phyloP scores from a whole-genome alignment of 2,888 invertebrate species.

The Nomada fabriciana region DNA sequence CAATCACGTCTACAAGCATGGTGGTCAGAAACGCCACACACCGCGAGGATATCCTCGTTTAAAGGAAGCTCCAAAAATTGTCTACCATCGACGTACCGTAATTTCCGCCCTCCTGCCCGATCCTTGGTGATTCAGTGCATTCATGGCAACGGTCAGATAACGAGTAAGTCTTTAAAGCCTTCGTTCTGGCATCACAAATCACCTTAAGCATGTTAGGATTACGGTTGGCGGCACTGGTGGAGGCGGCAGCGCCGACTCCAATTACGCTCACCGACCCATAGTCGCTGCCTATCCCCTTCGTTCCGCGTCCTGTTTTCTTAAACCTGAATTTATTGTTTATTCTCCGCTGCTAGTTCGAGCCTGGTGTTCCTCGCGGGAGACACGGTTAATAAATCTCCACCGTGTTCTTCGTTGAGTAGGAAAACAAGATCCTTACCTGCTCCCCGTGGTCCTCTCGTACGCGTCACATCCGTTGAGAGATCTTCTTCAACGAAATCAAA shows the following conservation, averaged over 20 bases:
- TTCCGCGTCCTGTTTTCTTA: conserved; percentile 68
- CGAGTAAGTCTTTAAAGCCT: conserved; percentile 71
- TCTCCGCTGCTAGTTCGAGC: conserved; percentile 52
- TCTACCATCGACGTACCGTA: conserved; percentile 39
- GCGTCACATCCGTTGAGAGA: conserved; percentile 58
- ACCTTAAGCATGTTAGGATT: conserved; percentile 75
- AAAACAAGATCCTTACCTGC: conserved; percentile 59
- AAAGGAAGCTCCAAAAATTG: conserved; percentile 37
- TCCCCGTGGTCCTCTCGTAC: conserved; percentile 12
- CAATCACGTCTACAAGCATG: conserved; percentile 7
- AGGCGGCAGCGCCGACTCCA: conserved; percentile 58
- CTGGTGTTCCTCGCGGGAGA: conserved; percentile 67
- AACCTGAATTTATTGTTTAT: conserved; percentile 74
- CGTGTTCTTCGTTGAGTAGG: conserved; percentile 63
- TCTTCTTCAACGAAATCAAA: conserved; percentile 44
- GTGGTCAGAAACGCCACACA: conserved; percentile 27
- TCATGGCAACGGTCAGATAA: conserved; percentile 67
- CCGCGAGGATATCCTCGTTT: conserved; percentile 3
- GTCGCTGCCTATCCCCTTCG: conserved; percentile 22
- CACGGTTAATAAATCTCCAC: conserved; percentile 74
- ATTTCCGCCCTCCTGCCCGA: conserved; percentile 35
- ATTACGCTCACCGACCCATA: conserved; percentile 62
- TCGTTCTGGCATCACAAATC: conserved; percentile 76
- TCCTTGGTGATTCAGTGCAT: conserved; percentile 64
- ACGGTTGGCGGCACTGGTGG: conserved; percentile 54